Evolutionary conservation across 2,113 vertebrate genomes (phyloP).

Genomic region (Varanus komodoensis): DNA sequence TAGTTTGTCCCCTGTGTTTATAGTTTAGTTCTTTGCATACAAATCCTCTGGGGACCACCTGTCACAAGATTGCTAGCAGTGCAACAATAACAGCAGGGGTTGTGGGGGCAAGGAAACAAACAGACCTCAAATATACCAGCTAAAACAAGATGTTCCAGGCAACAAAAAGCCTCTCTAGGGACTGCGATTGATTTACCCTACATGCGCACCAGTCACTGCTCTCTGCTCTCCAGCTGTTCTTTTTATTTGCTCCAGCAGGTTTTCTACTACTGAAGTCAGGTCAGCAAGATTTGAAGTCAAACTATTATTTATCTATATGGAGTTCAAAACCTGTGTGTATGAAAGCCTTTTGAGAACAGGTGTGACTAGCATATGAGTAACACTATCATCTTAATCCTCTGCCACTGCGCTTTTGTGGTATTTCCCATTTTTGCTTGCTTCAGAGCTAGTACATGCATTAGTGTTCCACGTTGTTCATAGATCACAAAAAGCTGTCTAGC

Average conservation of each 20-base stretch:
- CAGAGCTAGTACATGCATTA: background rate
- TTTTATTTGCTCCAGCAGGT: background rate
- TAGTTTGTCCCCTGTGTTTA: too few relatives aligned
- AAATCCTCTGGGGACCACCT: background rate
- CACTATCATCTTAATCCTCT: background rate
- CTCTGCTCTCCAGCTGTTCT: slow-evolving; percentile 8
- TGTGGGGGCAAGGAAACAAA: background rate
- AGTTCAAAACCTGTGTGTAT: slow-evolving; percentile 20
- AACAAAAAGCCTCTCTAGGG: background rate
- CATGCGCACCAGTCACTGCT: slow-evolving; percentile 27
- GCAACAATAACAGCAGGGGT: slow-evolving; percentile 33
- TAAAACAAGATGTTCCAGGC: slow-evolving; percentile 29
- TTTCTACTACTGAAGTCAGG: background rate
- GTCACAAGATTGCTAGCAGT: background rate
- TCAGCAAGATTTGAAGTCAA: slow-evolving; percentile 21
- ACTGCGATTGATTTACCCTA: slow-evolving; percentile 19
- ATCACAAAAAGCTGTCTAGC: background rate
- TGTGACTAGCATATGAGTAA: background rate
- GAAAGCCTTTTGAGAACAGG: slow-evolving; percentile 18
- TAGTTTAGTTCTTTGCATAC: background rate
- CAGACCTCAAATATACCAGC: slow-evolving; percentile 12
- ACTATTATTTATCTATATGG: background rate
- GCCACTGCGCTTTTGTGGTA: background rate
- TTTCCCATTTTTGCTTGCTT: background rate
- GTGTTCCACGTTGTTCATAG: background rate